Evolutionary conservation across 1,140 invertebrate species (phyloP).

Genomic region (Drusus annulatus): DNA sequence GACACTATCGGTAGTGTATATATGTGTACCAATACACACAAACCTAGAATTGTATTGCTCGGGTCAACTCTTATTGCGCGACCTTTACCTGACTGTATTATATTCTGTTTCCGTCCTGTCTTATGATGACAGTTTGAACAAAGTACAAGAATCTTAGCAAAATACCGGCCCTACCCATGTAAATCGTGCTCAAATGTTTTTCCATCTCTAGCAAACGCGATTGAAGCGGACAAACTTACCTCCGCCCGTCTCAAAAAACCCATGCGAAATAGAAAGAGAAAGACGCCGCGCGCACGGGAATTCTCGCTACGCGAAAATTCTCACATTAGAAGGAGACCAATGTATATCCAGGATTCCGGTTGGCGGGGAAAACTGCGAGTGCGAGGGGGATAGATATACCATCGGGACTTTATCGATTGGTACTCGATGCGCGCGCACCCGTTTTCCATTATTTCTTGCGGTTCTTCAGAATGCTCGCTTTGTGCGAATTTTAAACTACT

Average conservation of each 20-base stretch:
- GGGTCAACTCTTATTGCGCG: too few relatives aligned
- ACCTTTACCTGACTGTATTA: too few relatives aligned
- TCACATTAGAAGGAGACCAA: neutral
- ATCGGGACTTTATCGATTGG: conserved; percentile 41
- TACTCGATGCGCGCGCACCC: conserved; percentile 18
- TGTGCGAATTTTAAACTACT: conserved; percentile 10
- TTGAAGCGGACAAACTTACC: neutral
- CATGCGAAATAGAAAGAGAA: neutral
- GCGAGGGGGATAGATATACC: conserved; percentile 20
- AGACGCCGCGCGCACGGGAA: too few relatives aligned
- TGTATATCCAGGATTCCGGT: neutral
- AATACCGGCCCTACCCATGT: too few relatives aligned
- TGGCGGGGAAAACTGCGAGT: neutral
- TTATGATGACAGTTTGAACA: too few relatives aligned
- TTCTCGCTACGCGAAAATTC: neutral
- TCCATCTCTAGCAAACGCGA: neutral
- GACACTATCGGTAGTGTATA: too few relatives aligned
- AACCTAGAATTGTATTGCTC: too few relatives aligned
- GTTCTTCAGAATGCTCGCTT: conserved; percentile 9
- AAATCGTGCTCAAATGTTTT: neutral
- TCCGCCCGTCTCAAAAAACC: neutral
- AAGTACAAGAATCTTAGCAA: too few relatives aligned
- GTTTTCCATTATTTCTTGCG: conserved; percentile 5
- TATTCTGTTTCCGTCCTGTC: too few relatives aligned
- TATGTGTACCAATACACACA: too few relatives aligned